Percentiles rank a stretch among this genome's conserved stretches.
phyloP scores from a whole-genome alignment of 2,888 invertebrate genomes.

The Caenorhabditis sp. region DNA sequence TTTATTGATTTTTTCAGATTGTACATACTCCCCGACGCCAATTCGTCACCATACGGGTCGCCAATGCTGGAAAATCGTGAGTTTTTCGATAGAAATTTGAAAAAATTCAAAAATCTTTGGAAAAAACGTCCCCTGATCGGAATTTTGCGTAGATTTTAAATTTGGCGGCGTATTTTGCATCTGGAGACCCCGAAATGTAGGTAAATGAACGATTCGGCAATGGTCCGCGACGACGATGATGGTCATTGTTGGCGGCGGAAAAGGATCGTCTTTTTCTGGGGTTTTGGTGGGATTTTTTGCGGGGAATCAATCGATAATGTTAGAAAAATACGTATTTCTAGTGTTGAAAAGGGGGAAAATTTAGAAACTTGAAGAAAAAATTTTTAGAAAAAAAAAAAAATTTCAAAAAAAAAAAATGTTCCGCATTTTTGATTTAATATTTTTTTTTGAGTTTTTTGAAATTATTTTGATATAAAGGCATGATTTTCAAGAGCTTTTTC shows the following conservation, averaged over 20 bases:
- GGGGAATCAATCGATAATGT: too few relatives aligned
- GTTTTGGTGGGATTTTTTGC: too few relatives aligned
- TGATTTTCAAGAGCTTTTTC: too few relatives aligned
- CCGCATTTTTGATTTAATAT: too few relatives aligned
- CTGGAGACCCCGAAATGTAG: slow-evolving; percentile 60
- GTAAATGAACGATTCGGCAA: slow-evolving; percentile 61
- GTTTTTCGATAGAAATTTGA: slow-evolving; percentile 22
- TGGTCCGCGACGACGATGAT: slow-evolving; percentile 53
- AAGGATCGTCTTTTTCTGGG: not conserved
- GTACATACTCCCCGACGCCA: slow-evolving; percentile 43
- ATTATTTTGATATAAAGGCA: too few relatives aligned
- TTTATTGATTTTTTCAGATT: slow-evolving; percentile 39
- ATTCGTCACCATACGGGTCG: slow-evolving; percentile 30
- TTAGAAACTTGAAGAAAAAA: too few relatives aligned
- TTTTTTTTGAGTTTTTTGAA: too few relatives aligned
- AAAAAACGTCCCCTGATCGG: not conserved
- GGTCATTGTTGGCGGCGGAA: slow-evolving; percentile 54
- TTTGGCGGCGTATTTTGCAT: not conserved
- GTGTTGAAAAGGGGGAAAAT: too few relatives aligned
- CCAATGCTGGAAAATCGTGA: slow-evolving; percentile 44
- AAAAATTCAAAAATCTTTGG: not conserved
- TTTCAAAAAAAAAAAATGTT: too few relatives aligned
- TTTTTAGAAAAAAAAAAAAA: too few relatives aligned
- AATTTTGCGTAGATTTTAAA: slow-evolving; percentile 22
- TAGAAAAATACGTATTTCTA: too few relatives aligned